Conservation (phyloP, 2,113 vertebrate species). For the Stomatorhinus ivindoensis region DNA sequence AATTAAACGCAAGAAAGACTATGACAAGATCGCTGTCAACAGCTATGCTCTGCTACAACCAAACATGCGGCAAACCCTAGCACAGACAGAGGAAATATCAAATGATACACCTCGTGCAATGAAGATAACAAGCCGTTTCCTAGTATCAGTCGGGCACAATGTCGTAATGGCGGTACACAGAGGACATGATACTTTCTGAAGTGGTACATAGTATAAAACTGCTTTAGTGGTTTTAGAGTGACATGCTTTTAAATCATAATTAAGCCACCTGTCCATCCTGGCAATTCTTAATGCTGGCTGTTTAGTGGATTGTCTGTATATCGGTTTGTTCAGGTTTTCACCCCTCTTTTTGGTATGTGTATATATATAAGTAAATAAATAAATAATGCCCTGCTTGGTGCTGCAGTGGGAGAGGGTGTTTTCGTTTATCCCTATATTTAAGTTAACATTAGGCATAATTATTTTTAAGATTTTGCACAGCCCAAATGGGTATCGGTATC, state of each 20-base stretch:
- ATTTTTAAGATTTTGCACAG: not conserved
- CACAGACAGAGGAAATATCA: not conserved
- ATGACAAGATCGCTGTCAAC: not conserved
- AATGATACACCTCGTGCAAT: not conserved
- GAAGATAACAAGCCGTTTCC: not conserved
- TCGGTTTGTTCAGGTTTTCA: not conserved
- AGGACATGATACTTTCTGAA: not conserved
- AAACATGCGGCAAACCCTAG: not conserved
- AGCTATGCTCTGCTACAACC: not conserved
- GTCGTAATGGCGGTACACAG: not conserved
- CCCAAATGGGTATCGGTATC: not conserved
- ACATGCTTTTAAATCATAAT: not conserved
- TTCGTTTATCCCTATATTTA: not conserved
- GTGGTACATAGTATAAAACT: not conserved
- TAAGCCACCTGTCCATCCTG: not conserved
- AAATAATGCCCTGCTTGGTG: not conserved
- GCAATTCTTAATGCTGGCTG: not conserved
- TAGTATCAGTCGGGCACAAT: not conserved
- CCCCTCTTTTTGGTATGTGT: not conserved
- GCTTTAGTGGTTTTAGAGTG: not conserved
- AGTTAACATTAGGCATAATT: not conserved
- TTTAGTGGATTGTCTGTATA: not conserved
- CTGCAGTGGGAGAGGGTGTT: not conserved
- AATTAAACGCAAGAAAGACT: not conserved
- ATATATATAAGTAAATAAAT: not conserved